These are phyloP conservation scores for Drosophila bocki DNA, from an alignment of 1,140 invertebrate genomes.

Conservation along the genomic window DNA sequence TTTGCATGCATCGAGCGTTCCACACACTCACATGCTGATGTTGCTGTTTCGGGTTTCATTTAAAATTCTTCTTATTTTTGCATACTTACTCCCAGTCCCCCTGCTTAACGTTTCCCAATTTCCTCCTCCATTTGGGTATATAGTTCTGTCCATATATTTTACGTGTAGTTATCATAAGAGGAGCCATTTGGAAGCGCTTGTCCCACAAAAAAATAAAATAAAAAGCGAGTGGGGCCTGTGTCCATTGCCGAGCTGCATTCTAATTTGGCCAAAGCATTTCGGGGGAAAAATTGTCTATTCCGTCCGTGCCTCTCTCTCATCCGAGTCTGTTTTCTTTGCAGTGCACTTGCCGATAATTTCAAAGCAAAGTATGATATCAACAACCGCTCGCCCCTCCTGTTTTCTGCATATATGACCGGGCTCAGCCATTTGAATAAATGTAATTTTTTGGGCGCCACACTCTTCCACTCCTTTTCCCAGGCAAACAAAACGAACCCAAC, in stretches of 20 bases:
- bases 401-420: slow-evolving; percentile 9
- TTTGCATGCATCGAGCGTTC: slow-evolving; percentile 76
- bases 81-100: slow-evolving; percentile 64
- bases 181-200: slow-evolving; percentile 49
- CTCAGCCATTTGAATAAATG: slow-evolving; percentile 54
- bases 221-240: not conserved
- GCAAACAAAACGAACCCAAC: slow-evolving; percentile 43
- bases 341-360: slow-evolving; percentile 43
- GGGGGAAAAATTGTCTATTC: slow-evolving; percentile 27
- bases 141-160: slow-evolving; percentile 55
- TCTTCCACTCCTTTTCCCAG: slow-evolving; percentile 23
- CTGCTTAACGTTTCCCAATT: slow-evolving; percentile 40
- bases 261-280: slow-evolving; percentile 42
- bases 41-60: slow-evolving; percentile 70
- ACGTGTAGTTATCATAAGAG: slow-evolving; percentile 70
- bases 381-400: not conserved
- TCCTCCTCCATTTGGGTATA: slow-evolving; percentile 48
- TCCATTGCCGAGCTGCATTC: slow-evolving; percentile 54
- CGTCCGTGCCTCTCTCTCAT: slow-evolving; percentile 7
- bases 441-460: slow-evolving; percentile 47
- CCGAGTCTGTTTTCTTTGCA: slow-evolving; percentile 29
- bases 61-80: slow-evolving; percentile 80
- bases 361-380: slow-evolving; percentile 40
- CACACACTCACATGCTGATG: slow-evolving; percentile 34
- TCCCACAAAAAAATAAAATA: slow-evolving; percentile 1